Conservation (phyloP, 2,797 vertebrate genomes). For the Syndactyla subalaris region DNA sequence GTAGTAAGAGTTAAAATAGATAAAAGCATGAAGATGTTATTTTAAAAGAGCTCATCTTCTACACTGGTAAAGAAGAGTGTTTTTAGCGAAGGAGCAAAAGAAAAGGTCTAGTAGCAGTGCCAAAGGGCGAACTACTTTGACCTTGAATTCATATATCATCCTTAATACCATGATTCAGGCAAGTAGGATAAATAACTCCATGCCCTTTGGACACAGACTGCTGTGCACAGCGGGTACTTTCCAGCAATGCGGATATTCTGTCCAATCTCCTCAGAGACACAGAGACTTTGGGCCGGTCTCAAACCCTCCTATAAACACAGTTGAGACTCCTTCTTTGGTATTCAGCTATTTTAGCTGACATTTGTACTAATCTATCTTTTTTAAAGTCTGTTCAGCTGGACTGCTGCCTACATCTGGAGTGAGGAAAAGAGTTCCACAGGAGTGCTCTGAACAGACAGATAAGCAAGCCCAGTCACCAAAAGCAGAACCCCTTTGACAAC, state of each 20-base stretch:
- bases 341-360: constrained; percentile 44
- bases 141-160: constrained; percentile 28
- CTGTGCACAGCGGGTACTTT: neutral
- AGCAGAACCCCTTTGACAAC: constrained; percentile 8
- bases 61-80: neutral
- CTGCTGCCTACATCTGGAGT: neutral
- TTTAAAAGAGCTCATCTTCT: neutral
- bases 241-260: neutral
- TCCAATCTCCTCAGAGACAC: neutral
- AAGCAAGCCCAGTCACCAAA: constrained; percentile 16
- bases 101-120: neutral
- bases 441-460: constrained; percentile 29
- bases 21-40: neutral
- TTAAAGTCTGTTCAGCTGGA: neutral
- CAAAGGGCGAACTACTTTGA: neutral
- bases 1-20: neutral
- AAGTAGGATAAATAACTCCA: constrained; percentile 33
- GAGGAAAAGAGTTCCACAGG: constrained; percentile 20
- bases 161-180: constrained; percentile 11
- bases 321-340: neutral
- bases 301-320: constrained; percentile 12
- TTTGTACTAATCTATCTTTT: constrained; percentile 42
- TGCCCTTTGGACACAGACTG: constrained; percentile 32
- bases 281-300: constrained; percentile 5
- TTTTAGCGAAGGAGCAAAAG: neutral